A percentile compares a stretch with the other conserved stretches of the same genome.
Evolutionary conservation across 37 sponge, comb jelly and placozoan genomes (phyloP).

Genomic region (Axinella damicornis): DNA sequence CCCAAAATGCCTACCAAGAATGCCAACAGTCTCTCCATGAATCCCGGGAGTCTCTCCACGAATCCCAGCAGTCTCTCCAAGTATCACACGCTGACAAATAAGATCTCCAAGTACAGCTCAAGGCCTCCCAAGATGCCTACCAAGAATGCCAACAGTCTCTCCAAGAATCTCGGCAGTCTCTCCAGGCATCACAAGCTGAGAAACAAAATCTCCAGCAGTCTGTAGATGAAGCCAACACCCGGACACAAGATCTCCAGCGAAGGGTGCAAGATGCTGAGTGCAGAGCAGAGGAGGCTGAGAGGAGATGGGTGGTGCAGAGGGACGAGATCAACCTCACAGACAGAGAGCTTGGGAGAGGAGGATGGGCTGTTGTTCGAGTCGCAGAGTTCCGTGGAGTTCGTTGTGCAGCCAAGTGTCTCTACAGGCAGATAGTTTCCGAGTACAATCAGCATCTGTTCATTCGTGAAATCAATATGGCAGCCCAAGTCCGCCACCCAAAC

Average conservation of each 20-base stretch:
- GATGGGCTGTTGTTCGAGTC: conserved; percentile 60
- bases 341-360: conserved; percentile 67
- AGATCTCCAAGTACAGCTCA: no score
- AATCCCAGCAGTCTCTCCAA: no score
- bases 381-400: conserved; percentile 48
- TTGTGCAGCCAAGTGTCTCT: conserved; percentile 71
- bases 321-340: conserved; percentile 37
- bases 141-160: no score
- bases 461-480: conserved; percentile 72
- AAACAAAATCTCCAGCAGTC: no score
- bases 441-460: conserved; percentile 47
- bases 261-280: background rate
- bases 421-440: conserved; percentile 45
- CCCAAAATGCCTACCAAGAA: no score
- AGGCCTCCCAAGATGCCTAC: no score
- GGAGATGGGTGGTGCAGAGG: conserved; percentile 50
- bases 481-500: conserved; percentile 61
- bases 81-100: no score
- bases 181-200: no score
- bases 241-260: background rate
- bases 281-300: background rate
- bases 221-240: no score
- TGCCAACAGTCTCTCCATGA: no score
- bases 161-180: no score
- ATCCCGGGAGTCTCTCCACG: no score